Conservation (phyloP, 2,888 invertebrate genomes). For the Atrina japonica region DNA sequence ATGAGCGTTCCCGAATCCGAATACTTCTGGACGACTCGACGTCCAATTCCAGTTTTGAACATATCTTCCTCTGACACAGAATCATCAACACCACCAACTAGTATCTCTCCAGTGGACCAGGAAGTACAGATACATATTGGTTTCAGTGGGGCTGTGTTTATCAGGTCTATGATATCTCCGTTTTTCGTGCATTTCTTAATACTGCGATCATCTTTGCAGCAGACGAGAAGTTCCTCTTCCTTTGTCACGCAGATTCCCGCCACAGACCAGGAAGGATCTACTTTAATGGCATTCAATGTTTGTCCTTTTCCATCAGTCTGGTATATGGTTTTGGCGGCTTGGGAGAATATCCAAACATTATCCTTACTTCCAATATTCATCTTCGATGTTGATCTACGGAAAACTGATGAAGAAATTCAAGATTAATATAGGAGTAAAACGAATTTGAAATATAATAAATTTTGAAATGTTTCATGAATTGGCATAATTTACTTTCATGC, state of each 20-base stretch:
- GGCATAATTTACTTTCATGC: too few relatives aligned
- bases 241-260: slow-evolving; percentile 26
- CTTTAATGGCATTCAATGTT: slow-evolving; percentile 6
- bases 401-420: too few relatives aligned
- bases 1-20: slow-evolving; percentile 1
- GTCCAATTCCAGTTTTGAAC: slow-evolving; percentile 10
- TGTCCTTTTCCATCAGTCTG: slow-evolving; percentile 19
- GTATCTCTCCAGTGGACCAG: slow-evolving; percentile 22
- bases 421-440: too few relatives aligned
- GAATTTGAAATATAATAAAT: too few relatives aligned
- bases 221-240: slow-evolving; percentile 25
- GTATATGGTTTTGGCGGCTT: slow-evolving; percentile 13
- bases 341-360: slow-evolving; percentile 25
- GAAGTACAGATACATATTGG: slow-evolving; percentile 15
- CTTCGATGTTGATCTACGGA: background rate
- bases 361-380: slow-evolving; percentile 8
- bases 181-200: slow-evolving; percentile 25
- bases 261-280: slow-evolving; percentile 22
- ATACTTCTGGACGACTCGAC: slow-evolving; percentile 17
- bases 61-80: slow-evolving; percentile 15
- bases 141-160: slow-evolving; percentile 20
- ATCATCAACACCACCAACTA: slow-evolving; percentile 20
- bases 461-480: too few relatives aligned
- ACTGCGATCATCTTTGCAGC: slow-evolving; percentile 23
- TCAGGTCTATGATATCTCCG: slow-evolving; percentile 13